A percentile compares a stretch with the other conserved stretches of the same genome.
phyloP scores from a whole-genome alignment of 2,797 vertebrate species.

The Garrulus glandarius region DNA sequence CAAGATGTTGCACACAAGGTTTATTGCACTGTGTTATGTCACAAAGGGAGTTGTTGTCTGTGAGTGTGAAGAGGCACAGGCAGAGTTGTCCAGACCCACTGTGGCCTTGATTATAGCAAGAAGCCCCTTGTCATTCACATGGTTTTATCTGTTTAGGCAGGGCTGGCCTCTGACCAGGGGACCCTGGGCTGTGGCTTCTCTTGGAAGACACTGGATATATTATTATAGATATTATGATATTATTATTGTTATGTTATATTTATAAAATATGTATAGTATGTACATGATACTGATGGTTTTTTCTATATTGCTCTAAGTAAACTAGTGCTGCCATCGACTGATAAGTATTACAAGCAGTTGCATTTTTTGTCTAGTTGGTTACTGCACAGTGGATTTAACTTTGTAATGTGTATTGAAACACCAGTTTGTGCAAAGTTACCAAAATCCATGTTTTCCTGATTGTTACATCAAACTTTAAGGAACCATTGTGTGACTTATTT shows the following conservation, averaged over 20 bases:
- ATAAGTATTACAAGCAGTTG: neutral
- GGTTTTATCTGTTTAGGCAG: neutral
- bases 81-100: neutral
- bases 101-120: neutral
- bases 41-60: slow-evolving; percentile 30
- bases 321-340: neutral
- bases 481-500: neutral
- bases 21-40: slow-evolving; percentile 45
- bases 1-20: slow-evolving; percentile 44
- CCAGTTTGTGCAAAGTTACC: neutral
- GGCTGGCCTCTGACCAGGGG: neutral
- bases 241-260: neutral
- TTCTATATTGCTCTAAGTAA: neutral
- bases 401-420: neutral
- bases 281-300: neutral
- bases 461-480: neutral
- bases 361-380: neutral
- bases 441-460: neutral
- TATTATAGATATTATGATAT: neutral
- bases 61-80: neutral
- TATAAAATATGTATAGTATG: neutral
- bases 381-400: neutral
- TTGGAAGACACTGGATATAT: neutral
- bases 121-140: neutral
- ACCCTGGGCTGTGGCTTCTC: neutral